Percentiles rank a stretch among this genome's conserved stretches.
These are phyloP conservation scores for Galemys pyrenaicus DNA, from an alignment of 2,113 vertebrate species.

Conservation along the genomic window DNA sequence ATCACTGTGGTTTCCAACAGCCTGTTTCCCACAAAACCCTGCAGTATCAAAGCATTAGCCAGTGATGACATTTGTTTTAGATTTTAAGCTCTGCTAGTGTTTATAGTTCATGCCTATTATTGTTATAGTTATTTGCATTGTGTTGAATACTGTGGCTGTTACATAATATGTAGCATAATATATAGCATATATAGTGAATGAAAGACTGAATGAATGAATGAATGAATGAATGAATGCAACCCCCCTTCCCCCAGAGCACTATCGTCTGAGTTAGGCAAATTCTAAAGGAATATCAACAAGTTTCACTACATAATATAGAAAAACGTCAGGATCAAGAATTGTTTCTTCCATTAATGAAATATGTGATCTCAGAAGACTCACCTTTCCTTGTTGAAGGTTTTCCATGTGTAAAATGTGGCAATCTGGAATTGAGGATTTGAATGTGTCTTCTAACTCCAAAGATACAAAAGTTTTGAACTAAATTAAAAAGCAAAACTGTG, in stretches of 20 bases:
- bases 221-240: slow-evolving; percentile 34
- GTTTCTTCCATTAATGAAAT: slow-evolving; percentile 10
- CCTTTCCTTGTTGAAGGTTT: not conserved
- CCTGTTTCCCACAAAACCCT: not conserved
- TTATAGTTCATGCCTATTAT: not conserved
- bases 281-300: not conserved
- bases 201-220: too few relatives aligned
- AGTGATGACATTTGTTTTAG: not conserved
- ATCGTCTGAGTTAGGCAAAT: not conserved
- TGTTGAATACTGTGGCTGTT: not conserved
- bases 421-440: not conserved
- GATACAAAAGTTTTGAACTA: not conserved
- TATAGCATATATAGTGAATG: too few relatives aligned
- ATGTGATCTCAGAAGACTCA: not conserved
- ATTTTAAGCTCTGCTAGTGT: not conserved
- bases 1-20: not conserved
- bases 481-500: not conserved
- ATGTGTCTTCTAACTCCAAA: not conserved
- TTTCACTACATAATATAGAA: not conserved
- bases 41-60: not conserved
- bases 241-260: not conserved
- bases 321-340: not conserved
- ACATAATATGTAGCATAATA: not conserved
- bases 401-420: not conserved
- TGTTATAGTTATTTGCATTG: not conserved